Conservation (phyloP, 2,888 invertebrate genomes). For the Aphidius colemani region DNA sequence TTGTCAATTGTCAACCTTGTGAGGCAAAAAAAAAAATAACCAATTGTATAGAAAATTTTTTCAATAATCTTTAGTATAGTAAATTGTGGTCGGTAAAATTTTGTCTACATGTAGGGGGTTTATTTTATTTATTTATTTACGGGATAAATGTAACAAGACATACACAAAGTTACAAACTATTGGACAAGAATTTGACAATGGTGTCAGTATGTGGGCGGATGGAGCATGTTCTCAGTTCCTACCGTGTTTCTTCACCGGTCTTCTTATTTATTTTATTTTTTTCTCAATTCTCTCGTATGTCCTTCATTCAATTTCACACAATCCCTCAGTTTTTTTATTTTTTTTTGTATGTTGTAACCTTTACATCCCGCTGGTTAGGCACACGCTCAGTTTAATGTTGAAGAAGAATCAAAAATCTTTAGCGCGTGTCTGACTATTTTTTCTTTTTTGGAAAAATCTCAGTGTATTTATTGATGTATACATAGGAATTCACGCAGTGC, state of each 20-base stretch:
- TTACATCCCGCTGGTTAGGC: conserved; percentile 1
- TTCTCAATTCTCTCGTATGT: neutral
- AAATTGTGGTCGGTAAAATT: too few relatives aligned
- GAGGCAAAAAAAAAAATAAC: too few relatives aligned
- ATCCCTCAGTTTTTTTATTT: conserved; percentile 4
- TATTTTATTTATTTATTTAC: too few relatives aligned
- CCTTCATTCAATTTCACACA: conserved; percentile 20
- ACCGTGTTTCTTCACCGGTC: conserved; percentile 33
- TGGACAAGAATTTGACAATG: conserved; percentile 28
- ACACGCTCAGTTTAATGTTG: conserved; percentile 5
- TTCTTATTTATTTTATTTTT: conserved; percentile 17
- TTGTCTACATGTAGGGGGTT: too few relatives aligned
- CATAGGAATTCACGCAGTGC: conserved; percentile 11
- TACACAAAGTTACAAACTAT: neutral
- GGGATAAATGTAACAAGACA: too few relatives aligned
- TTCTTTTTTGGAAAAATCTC: neutral
- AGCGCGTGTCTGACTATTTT: neutral
- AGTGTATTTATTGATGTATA: neutral
- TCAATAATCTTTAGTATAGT: too few relatives aligned
- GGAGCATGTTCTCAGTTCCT: conserved; percentile 37
- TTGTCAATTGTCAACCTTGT: too few relatives aligned
- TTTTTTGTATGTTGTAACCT: neutral
- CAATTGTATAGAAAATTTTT: too few relatives aligned
- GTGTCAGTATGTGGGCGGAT: conserved; percentile 33
- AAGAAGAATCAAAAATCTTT: neutral